A percentile compares a stretch with the other conserved stretches of the same genome.
Evolutionary conservation across 2,888 invertebrate genomes (phyloP).

Genomic region (Griposia aprilina): DNA sequence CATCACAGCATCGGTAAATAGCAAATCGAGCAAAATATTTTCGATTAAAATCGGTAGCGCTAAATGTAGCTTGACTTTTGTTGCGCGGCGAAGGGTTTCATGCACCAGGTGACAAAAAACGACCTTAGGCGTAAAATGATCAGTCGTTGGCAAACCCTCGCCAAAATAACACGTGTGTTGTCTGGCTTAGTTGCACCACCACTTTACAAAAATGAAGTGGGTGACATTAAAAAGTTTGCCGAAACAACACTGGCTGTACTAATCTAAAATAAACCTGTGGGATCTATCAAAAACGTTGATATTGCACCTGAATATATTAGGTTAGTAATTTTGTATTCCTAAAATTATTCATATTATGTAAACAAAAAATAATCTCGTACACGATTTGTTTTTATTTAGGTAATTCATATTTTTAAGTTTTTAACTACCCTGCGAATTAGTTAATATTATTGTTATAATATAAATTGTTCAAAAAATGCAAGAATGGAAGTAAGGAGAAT

Average conservation of each 20-base stretch:
- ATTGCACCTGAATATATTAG: neutral
- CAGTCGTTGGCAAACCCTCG: slow-evolving; percentile 2
- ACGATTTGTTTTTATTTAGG: neutral
- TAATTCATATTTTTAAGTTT: neutral
- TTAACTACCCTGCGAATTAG: neutral
- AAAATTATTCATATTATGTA: neutral
- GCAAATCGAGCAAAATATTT: neutral
- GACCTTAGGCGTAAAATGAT: neutral
- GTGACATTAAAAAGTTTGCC: neutral
- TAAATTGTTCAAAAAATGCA: too few relatives aligned
- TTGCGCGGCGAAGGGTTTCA: neutral
- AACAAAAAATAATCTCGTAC: neutral
- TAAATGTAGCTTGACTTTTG: neutral
- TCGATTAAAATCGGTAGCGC: too few relatives aligned
- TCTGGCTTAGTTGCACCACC: neutral
- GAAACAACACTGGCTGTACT: neutral
- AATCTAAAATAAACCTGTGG: neutral
- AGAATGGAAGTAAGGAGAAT: neutral
- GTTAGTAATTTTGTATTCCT: neutral
- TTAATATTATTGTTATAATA: neutral
- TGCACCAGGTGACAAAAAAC: neutral
- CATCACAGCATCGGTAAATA: neutral
- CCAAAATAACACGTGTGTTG: slow-evolving; percentile 2
- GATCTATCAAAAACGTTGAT: neutral
- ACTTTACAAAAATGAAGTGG: neutral